Evolutionary conservation across 2,113 vertebrate species (phyloP), one percentile per base, ranked within the genome.

Genomic region (Stercorarius parasiticus): DNA sequence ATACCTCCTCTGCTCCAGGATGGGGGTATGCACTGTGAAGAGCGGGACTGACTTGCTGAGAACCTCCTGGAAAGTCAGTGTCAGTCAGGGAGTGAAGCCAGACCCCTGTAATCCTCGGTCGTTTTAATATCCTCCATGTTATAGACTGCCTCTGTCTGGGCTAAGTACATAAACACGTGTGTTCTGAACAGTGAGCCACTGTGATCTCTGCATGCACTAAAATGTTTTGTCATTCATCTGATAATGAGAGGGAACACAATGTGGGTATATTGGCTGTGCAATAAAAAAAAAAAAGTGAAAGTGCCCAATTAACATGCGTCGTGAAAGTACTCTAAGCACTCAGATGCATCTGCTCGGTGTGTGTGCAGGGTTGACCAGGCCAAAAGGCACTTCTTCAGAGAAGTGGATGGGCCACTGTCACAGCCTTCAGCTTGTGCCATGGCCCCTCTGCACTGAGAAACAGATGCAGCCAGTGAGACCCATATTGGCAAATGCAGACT

Each of bases 1-100:
- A 15, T 23, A 49, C 16, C 50, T 73, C 45, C 52, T 72, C 20
- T 4, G 5, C 58, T 50, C 29, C 29, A 32, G 62, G 69, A 36
- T 43, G 34, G 12, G 65, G 0, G 4, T 34, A 69, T 66, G 58
- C 2, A 4, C 40, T 0, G 0, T 61, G 59, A 58, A 80, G 62
- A 85, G 55, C 15, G 21, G 23, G 47, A 66, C 49, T 53, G 86
- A 62, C 58, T 62, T 73, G 70, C 58, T 70, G 71, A 83, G 82
- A 86, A 56, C 67, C 73, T 87, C 81, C 81, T 93, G 84, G 88
- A 82, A 91, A 74, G 50, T 82, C 81, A 80, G 30, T 14, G 6
- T 89, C 70, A 36, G n/a, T 83, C 58, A 29, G 27, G n/a, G 70
- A 61, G 32, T 42, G 49, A 91, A 87, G 67, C 73, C 81, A 93